phyloP scores from a whole-genome alignment of 2,888 invertebrate genomes.

The Apocheima hispidaria region DNA sequence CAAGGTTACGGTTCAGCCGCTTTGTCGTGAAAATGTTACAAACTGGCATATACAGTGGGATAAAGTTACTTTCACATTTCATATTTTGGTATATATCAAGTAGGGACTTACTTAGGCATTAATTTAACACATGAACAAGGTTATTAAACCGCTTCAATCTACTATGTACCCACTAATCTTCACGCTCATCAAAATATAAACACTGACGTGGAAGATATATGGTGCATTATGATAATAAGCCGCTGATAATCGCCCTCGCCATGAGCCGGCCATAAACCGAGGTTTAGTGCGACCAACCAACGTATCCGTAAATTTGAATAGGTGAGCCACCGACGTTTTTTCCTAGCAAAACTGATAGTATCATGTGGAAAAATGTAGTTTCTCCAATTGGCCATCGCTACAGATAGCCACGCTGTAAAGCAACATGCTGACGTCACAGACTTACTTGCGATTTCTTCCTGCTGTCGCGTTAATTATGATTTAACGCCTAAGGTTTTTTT shows the following conservation, averaged over 20 bases:
- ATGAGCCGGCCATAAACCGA: slow-evolving; percentile 41
- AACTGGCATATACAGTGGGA: too few relatives aligned
- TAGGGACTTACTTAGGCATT: background rate
- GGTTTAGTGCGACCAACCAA: slow-evolving; percentile 23
- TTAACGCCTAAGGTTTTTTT: slow-evolving; percentile 67
- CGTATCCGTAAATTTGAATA: background rate
- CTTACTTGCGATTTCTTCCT: slow-evolving; percentile 58
- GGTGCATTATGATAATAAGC: slow-evolving; percentile 21
- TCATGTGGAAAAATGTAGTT: background rate
- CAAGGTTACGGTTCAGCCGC: too few relatives aligned
- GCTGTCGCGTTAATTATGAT: slow-evolving; percentile 68
- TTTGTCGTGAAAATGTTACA: too few relatives aligned
- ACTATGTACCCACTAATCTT: background rate
- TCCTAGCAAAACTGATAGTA: background rate
- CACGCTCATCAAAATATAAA: slow-evolving; percentile 10
- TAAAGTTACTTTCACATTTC: too few relatives aligned
- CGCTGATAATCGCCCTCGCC: slow-evolving; percentile 19
- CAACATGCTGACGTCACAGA: slow-evolving; percentile 60
- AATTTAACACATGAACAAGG: background rate
- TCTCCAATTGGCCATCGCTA: background rate
- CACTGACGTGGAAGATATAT: slow-evolving; percentile 17
- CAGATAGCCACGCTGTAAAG: background rate
- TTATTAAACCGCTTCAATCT: background rate
- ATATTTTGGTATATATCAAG: background rate
- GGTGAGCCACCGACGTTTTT: background rate